phyloP scores from a whole-genome alignment of 1,140 invertebrate species.

The Melipona quadrifasciata region DNA sequence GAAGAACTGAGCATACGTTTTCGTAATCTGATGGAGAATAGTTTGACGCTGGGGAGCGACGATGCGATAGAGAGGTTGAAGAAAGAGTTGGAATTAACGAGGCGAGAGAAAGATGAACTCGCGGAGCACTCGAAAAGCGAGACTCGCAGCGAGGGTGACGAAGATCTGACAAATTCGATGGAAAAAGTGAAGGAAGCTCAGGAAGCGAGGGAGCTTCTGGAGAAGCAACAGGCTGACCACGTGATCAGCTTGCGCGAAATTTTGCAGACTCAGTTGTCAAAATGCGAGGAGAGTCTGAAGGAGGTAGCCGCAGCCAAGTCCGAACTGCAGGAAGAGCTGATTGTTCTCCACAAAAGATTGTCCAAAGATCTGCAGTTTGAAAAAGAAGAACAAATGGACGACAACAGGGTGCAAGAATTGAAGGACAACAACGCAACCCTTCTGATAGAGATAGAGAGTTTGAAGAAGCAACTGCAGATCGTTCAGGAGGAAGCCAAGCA shows the following conservation, averaged over 20 bases:
- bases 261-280: conserved; percentile 77
- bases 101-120: conserved; percentile 70
- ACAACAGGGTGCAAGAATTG: conserved; percentile 50
- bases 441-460: conserved; percentile 65
- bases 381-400: conserved; percentile 56
- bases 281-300: conserved; percentile 73
- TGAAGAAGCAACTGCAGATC: conserved; percentile 73
- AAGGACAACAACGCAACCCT: conserved; percentile 54
- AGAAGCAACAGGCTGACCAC: conserved; percentile 75
- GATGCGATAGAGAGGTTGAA: conserved; percentile 57
- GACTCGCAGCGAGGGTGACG: not conserved
- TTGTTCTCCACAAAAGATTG: conserved; percentile 75
- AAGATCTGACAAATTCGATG: conserved; percentile 28
- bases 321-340: conserved; percentile 76
- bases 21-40: conserved; percentile 70
- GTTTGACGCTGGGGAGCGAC: conserved; percentile 50
- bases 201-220: conserved; percentile 71
- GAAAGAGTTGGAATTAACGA: conserved; percentile 63
- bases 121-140: conserved; percentile 48
- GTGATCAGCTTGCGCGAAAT: conserved; percentile 75
- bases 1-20: conserved; percentile 75
- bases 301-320: conserved; percentile 73
- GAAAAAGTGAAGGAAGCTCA: conserved; percentile 49
- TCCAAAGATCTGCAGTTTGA: conserved; percentile 70
- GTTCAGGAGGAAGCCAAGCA: conserved; percentile 73